These are phyloP conservation scores for Phalera bucephala DNA, from an alignment of 2,888 invertebrate genomes.

Conservation along the genomic window DNA sequence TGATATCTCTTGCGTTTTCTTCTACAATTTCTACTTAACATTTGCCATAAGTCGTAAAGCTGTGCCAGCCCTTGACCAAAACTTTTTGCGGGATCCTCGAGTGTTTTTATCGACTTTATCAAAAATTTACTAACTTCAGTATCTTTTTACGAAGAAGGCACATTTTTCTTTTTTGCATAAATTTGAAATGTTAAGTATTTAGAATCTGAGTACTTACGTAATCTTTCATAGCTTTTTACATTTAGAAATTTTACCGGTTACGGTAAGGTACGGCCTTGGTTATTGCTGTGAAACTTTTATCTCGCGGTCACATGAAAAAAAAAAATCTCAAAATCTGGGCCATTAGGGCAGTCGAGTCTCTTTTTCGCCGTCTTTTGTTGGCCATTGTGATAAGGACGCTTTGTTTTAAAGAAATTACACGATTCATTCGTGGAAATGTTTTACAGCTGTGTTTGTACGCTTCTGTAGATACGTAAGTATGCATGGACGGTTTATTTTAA, in stretches of 20 bases:
- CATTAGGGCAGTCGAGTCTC: conserved; percentile 35
- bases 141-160: conserved; percentile 29
- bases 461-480: too few relatives aligned
- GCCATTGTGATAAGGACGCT: conserved; percentile 44
- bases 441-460: conserved; percentile 23
- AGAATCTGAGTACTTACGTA: conserved; percentile 17
- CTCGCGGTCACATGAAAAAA: conserved; percentile 44
- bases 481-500: too few relatives aligned
- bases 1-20: conserved; percentile 44
- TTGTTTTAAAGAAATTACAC: conserved; percentile 47
- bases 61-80: conserved; percentile 46
- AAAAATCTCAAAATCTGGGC: conserved; percentile 47
- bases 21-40: conserved; percentile 39
- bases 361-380: conserved; percentile 45
- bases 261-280: conserved; percentile 30
- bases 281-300: conserved; percentile 32
- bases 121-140: conserved; percentile 42
- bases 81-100: conserved; percentile 41
- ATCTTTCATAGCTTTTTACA: conserved; percentile 28
- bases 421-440: conserved; percentile 34
- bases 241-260: conserved; percentile 26
- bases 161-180: conserved; percentile 19
- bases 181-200: conserved; percentile 21
- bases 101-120: conserved; percentile 38
- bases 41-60: conserved; percentile 42